A percentile compares a stretch with the other conserved stretches of the same genome.
phyloP scores from a whole-genome alignment of 2,797 vertebrate species.

The Liasis olivaceus region DNA sequence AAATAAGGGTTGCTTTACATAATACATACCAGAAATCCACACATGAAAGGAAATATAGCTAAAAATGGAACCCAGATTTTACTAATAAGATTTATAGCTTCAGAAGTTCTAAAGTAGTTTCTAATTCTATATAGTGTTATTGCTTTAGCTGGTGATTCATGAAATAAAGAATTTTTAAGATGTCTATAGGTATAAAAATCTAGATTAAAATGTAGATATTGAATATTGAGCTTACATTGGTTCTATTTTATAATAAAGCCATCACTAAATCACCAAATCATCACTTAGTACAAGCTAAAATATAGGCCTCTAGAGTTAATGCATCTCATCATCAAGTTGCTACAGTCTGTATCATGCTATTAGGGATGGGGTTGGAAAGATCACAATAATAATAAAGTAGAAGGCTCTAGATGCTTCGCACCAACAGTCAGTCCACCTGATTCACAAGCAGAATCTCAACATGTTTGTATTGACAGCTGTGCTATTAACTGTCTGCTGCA shows the following conservation, averaged over 20 bases:
- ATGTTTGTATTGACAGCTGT: slow-evolving; percentile 81
- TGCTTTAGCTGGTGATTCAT: neutral
- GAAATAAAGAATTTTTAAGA: neutral
- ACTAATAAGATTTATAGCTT: neutral
- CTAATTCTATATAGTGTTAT: neutral
- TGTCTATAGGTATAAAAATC: neutral
- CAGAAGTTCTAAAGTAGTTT: neutral
- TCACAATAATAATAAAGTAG: neutral
- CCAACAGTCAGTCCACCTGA: neutral
- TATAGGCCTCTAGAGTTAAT: neutral
- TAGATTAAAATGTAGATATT: neutral
- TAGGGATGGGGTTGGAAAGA: neutral
- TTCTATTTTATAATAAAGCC: neutral
- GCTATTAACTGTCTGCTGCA: slow-evolving; percentile 94
- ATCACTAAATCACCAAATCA: neutral
- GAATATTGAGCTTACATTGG: neutral
- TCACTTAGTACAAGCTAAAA: neutral
- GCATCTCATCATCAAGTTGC: neutral
- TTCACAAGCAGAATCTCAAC: slow-evolving; percentile 35
- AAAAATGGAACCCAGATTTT: neutral
- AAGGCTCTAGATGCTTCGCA: neutral
- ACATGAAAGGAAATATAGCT: neutral
- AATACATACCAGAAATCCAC: neutral
- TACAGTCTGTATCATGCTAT: neutral
- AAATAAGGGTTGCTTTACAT: neutral